Base-by-base conservation (phyloP, 2,888 invertebrate species). In the Cheilosia soror region DNA sequence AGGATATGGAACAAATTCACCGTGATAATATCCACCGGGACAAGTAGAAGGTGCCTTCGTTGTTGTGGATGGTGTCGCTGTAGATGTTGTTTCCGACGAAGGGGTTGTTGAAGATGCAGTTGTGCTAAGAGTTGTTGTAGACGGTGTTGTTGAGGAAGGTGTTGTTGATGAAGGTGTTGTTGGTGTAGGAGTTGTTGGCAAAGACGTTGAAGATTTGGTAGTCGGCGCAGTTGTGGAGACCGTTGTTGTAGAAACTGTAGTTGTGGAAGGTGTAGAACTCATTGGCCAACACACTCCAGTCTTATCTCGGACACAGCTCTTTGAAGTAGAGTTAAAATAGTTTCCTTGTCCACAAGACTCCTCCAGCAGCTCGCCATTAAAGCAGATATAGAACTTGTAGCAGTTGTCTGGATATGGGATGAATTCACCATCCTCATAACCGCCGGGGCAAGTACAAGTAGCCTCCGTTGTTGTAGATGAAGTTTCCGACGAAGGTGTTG, bases 341-440 rank as follows among this genome's bases (percentile, higher is more conserved):
- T 90, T 89, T 31, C 90, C 90, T 2, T 57, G 42, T 0, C 89
- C 89, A 33, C 91, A 91, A 20, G 82, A 60, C 4, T 88, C 71
- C 9, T 88, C 81, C 1, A 88, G 25, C n/a, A 90, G 72, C 7
- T 88, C 47, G 0, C 89, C 87, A 15, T 88, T 68, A 7, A 68
- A 37, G 33, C 91, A 91, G 3, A 90, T 80, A 44, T 88, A 88
- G 51, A 88, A 91, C 62, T 87, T 88, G 5, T 81, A 88, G 68
- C 90, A 91, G 1, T 88, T 88, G 0, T 62, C 88, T 9, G 89
- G 88, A 83, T 89, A 87, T 0, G 83, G 13, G 0, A 88, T 63
- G 6, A 88, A 81, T 2, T 83, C 72, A 3, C 90, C 90, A 4
- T 89, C 87, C 3, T 78, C 6, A 63, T 89, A 84, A 15, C 88